Conservation (phyloP, 2,888 invertebrate genomes). For the Mythimna pallens region DNA sequence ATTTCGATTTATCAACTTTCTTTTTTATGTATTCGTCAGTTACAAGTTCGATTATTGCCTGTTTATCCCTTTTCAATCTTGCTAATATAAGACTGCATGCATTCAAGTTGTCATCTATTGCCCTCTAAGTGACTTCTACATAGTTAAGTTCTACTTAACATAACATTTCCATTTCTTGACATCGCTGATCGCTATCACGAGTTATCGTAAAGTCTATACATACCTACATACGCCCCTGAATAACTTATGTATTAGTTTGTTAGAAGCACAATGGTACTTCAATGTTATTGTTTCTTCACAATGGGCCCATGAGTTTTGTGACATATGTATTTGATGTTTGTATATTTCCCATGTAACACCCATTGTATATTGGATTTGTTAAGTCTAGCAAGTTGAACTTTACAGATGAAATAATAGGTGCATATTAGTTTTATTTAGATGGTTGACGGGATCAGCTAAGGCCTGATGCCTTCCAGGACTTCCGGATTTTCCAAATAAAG, state of each 20-base stretch:
- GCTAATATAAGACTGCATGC: not conserved
- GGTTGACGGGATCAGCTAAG: not conserved
- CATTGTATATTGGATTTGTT: conserved; percentile 33
- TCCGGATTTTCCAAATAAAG: too few species aligned
- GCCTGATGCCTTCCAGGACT: too few species aligned
- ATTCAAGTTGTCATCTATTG: conserved; percentile 10
- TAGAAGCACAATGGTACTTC: conserved; percentile 70
- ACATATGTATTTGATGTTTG: conserved; percentile 15
- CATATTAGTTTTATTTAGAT: not conserved
- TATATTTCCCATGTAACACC: conserved; percentile 18
- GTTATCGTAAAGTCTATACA: conserved; percentile 38
- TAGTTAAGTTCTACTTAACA: conserved; percentile 18
- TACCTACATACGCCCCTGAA: conserved; percentile 17
- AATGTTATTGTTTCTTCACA: conserved; percentile 76
- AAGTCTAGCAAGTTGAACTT: not conserved
- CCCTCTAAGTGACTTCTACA: not conserved
- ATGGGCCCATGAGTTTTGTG: conserved; percentile 57
- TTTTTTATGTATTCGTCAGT: conserved; percentile 10
- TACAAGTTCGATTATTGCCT: not conserved
- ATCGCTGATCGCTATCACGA: conserved; percentile 26
- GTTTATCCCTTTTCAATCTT: not conserved
- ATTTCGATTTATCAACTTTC: conserved; percentile 32
- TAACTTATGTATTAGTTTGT: conserved; percentile 43
- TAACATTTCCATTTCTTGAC: conserved; percentile 38
- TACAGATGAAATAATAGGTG: not conserved